Evolutionary conservation across 2,888 invertebrate species (phyloP), one percentile per base, ranked within the genome.

Genomic region (Polia nebulosa): DNA sequence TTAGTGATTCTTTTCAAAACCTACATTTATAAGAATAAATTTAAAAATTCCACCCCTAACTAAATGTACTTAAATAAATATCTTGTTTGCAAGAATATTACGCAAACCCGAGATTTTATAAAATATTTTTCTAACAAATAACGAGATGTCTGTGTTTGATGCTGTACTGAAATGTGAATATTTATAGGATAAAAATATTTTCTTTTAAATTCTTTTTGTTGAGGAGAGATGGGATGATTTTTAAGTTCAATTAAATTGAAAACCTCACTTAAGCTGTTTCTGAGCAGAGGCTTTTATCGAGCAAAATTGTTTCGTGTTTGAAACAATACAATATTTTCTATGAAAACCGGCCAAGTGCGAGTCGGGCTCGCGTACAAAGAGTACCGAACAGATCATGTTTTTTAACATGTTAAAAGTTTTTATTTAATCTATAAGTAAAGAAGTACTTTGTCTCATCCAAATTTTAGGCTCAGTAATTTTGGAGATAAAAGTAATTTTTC

Each of bases 61-160:
- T 29, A 29, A 41, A 51, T 27, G 27, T 22, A 9, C 22, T 7
- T 32, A 20, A 52, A 52, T 22, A 51, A 56, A n/a, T 27, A 69
- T 68, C 13, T 20, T 45, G n/a, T 44, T 47, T 44, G n/a, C 41
- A 29, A 61, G 41, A 69, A n/a, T 34, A 68, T 59, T 8, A 51
- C 9, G n/a, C 22, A 49, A 75, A 68, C 41, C 15, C n/a, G n/a
- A n/a, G 45, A 61, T 52, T 52, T 51, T 39, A 20, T 52, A 41
- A 68, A 60, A 68, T 68, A 68, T 45, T 44, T 47, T 36, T 57
- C 27, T 41, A 4, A 68, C 39, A 36, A 75, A 58, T 47, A 75
- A 75, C 25, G 25, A 61, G 45, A 36, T 32, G 39, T 57, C 52
- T 69, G 69, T 49, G 41, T 60, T 58, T 57, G 52, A 60, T 49